phyloP scores from a whole-genome alignment of 1,140 invertebrate genomes.

The Metopolophium dirhodum region DNA sequence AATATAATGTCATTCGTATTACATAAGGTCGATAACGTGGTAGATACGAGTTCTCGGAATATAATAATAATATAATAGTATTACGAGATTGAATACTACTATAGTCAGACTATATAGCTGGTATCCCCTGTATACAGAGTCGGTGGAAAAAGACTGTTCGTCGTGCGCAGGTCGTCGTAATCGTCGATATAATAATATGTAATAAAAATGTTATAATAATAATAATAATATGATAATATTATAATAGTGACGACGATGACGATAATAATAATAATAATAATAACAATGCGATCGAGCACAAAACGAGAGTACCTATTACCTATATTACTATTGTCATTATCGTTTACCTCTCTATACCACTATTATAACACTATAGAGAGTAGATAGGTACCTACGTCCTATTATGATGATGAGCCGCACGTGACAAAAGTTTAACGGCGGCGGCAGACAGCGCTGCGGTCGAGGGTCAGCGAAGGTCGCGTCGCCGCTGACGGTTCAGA shows the following conservation, averaged over 20 bases:
- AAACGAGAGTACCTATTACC: background rate
- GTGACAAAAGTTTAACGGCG: background rate
- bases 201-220: background rate
- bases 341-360: background rate
- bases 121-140: background rate
- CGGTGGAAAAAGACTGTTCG: background rate
- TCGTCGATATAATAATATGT: background rate
- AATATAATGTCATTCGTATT: background rate
- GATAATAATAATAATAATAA: background rate
- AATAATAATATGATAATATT: too few relatives aligned
- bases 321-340: background rate
- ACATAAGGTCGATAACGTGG: background rate
- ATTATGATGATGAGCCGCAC: background rate
- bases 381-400: too few relatives aligned
- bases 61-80: background rate
- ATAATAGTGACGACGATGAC: background rate
- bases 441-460: slow-evolving; percentile 47
- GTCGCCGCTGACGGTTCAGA: background rate
- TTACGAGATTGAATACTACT: background rate
- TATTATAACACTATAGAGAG: background rate
- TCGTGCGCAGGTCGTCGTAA: background rate
- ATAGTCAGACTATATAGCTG: too few relatives aligned
- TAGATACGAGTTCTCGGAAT: background rate
- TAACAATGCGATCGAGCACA: background rate
- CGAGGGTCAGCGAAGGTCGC: slow-evolving; percentile 53